These are phyloP conservation scores for Pelagia noctiluca DNA, from an alignment of 30 jellyfish, hydroid and myxozoan genomes.

Conservation along the genomic window DNA sequence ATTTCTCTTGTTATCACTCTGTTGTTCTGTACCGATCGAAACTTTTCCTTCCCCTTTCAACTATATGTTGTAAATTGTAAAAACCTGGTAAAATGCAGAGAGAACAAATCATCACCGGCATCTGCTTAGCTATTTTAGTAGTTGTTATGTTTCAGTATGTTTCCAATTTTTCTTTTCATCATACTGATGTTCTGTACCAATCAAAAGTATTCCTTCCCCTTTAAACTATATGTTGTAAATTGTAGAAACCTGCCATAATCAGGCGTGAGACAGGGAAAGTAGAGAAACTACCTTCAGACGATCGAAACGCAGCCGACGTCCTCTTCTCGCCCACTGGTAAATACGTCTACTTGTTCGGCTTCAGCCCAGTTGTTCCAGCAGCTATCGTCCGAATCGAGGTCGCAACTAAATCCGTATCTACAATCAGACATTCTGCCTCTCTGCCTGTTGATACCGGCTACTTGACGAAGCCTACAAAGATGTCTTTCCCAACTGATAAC, in stretches of 20 bases:
- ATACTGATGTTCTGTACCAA: background rate
- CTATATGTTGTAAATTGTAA: no score
- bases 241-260: conserved; percentile 53
- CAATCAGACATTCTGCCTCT: conserved; percentile 39
- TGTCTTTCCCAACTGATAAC: conserved; percentile 65
- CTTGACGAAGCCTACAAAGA: conserved; percentile 67
- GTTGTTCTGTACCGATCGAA: background rate
- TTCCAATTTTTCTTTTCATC: no score
- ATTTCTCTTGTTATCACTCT: no score
- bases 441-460: conserved; percentile 67
- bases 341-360: conserved; percentile 42
- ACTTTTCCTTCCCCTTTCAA: no score
- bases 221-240: background rate
- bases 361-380: conserved; percentile 72
- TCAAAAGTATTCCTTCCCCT: background rate
- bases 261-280: conserved; percentile 43
- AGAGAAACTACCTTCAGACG: conserved; percentile 43
- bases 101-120: no score
- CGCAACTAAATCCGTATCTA: conserved; percentile 36
- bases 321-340: conserved; percentile 68
- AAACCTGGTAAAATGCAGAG: no score
- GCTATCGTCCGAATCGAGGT: conserved; percentile 55
- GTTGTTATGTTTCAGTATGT: no score
- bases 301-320: conserved; percentile 27
- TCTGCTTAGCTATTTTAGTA: no score